Conservation (phyloP, 1,140 invertebrate species). For the Danaus melanippus region DNA sequence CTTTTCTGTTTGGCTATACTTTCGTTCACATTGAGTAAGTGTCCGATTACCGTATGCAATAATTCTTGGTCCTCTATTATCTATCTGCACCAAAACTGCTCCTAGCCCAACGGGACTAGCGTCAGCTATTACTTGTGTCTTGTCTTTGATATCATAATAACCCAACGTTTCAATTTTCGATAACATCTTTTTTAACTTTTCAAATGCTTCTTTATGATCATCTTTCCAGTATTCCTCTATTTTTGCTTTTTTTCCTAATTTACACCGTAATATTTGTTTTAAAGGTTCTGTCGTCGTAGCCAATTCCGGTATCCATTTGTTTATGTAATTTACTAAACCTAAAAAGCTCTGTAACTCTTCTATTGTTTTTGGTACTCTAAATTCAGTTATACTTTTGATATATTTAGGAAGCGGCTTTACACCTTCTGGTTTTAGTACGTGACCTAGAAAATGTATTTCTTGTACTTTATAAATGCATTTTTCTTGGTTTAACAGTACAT, state of each 20-base stretch:
- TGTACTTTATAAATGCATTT: too few relatives aligned
- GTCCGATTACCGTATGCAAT: too few relatives aligned
- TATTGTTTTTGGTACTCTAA: constrained; percentile 35
- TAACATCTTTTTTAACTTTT: constrained; percentile 5
- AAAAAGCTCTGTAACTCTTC: constrained; percentile 56
- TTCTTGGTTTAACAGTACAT: too few relatives aligned
- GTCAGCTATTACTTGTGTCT: too few relatives aligned
- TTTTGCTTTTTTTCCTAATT: constrained; percentile 24
- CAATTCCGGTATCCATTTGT: constrained; percentile 55
- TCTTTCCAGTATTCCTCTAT: background rate
- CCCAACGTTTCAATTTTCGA: constrained; percentile 16
- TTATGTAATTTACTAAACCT: constrained; percentile 56
- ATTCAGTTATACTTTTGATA: constrained; percentile 10
- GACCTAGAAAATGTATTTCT: too few relatives aligned
- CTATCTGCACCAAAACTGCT: constrained; percentile 42
- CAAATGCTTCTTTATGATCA: constrained; percentile 3
- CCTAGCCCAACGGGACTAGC: constrained; percentile 54
- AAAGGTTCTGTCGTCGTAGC: too few relatives aligned
- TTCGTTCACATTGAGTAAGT: too few relatives aligned
- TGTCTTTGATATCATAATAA: constrained; percentile 24
- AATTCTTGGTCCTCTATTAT: too few relatives aligned
- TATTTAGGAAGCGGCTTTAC: too few relatives aligned
- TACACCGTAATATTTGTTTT: too few relatives aligned
- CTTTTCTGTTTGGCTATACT: too few relatives aligned
- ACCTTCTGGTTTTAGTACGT: too few relatives aligned